A percentile compares a stretch with the other conserved stretches of the same genome.
phyloP scores from a whole-genome alignment of 1,140 invertebrate genomes.

The Drosophila nannoptera region DNA sequence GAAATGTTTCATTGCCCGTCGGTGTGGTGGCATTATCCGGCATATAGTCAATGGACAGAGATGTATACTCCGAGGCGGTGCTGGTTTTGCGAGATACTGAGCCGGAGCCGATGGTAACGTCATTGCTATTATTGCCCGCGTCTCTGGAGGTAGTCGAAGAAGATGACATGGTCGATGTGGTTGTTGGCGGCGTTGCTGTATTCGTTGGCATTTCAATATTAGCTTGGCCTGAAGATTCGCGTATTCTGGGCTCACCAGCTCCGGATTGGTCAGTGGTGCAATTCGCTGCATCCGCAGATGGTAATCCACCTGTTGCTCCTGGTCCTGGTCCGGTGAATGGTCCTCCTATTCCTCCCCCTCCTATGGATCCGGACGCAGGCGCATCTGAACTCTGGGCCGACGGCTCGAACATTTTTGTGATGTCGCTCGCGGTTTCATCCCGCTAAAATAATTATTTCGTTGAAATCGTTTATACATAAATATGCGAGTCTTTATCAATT shows the following conservation, averaged over 20 bases:
- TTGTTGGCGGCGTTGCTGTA: conserved; percentile 58
- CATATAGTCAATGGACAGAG: conserved; percentile 80
- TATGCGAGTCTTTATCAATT: conserved; percentile 13
- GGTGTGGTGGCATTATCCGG: conserved; percentile 80
- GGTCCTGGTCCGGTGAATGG: too few relatives aligned
- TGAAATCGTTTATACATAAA: conserved; percentile 47
- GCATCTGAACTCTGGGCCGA: conserved; percentile 60
- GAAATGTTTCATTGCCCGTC: conserved; percentile 54
- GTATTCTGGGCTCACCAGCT: conserved; percentile 35
- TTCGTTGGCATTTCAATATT: conserved; percentile 40
- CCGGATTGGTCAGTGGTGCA: conserved; percentile 18
- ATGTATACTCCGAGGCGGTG: conserved; percentile 79
- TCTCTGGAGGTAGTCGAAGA: conserved; percentile 64
- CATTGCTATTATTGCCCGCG: conserved; percentile 73
- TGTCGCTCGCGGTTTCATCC: conserved; percentile 79
- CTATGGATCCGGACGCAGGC: conserved; percentile 17
- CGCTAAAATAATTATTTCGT: conserved; percentile 72
- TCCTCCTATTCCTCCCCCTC: too few relatives aligned
- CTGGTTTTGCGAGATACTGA: conserved; percentile 81
- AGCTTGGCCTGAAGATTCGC: conserved; percentile 31
- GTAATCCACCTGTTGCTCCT: too few relatives aligned
- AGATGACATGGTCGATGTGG: conserved; percentile 69
- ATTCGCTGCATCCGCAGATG: conserved; percentile 19
- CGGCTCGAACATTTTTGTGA: conserved; percentile 78
- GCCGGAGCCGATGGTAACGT: conserved; percentile 80